Evolutionary conservation across 2,888 invertebrate species (phyloP), one percentile per base, ranked within the genome.

Genomic region (Hemaris fuciformis): DNA sequence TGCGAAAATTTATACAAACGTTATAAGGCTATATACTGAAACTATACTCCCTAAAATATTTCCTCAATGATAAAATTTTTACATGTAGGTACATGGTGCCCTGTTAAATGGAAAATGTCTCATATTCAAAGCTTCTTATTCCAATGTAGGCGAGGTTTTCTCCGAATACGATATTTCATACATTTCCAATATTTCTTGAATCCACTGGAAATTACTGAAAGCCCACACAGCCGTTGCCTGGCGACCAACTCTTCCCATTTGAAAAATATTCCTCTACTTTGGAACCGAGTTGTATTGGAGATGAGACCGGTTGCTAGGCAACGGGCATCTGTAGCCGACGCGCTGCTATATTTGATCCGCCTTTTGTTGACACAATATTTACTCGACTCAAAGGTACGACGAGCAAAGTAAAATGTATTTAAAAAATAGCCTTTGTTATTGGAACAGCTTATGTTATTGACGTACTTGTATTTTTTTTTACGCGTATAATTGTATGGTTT

Each of bases 331-430:
- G 58, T 65, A 68, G 46, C 57, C 58, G 42, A 31, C 34, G 48
- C 8, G 48, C 59, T 15, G 68, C 71, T 73, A 76, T 76, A 66
- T 74, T 75, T 62, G 57, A 66, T 65, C 62, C 63, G 22, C 56
- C 56, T 56, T 57, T 56, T 23, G 27, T 57, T 18, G 41, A 53
- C 41, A 27, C 34, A 46, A 46, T 46, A 59, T 46, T 53, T 53
- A 31, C 18, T 31, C 27, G 10, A 31, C 53, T 53, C 31, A 31
- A 53, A 53, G 53, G 31, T 53, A 31, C 27, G 8, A 22, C 5
- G 10, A 8, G 27, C 18, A 27, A 53, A 53, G 15, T 27, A 53
- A 6, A 53, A 27, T 48, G 15, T 15, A 7, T 48, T n/a, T 48
- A 25, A 25, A 48, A 48, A 48, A n/a, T n/a, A n/a, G n/a, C n/a